Evolutionary conservation across 2,113 vertebrate genomes (phyloP), one percentile per base, ranked within the genome.

Genomic region (Rhynchopsitta pachyrhyncha): DNA sequence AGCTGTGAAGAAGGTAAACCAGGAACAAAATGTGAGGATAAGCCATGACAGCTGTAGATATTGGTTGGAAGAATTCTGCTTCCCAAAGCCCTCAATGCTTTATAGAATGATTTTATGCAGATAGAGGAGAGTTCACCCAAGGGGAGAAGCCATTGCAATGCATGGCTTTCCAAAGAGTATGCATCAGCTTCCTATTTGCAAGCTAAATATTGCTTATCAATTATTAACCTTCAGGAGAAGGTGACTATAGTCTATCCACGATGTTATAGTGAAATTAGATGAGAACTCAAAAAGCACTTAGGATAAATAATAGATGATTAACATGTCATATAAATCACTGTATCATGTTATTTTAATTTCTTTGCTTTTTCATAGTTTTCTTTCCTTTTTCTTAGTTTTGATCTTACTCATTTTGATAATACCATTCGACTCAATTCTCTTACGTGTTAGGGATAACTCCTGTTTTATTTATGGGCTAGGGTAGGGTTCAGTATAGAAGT

Each of bases 231-330:
- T 39, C 76, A 94, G 77, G 77, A 96, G 93, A 96, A 97, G 96
- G 93, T 96, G 95, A 93, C 92, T 96, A 93, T 73, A 88, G 69
- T 95, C 76, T 96, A 78, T 94, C 88, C 86, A 66, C 73, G 92
- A 91, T 86, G 88, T 53, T 86, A 39, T 24, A 91, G 42, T 52
- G 73, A 95, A 96, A 96, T 95, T 93, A 95, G 64, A 95, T 68
- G 82, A 93, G 95, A 94, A 90, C 49, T 93, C 86, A 83, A 86
- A 95, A 94, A 93, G 90, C 90, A 95, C 93, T 97, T 95, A 95
- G 69, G 66, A 93, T 96, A 88, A 96, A 97, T 96, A 97, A 96
- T 97, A 96, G 52, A 96, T 96, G 80, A 93, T 95, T 97, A 96
- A 86, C 82, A 83, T 96, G 95, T 82, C 92, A 84, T 64, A 92